These are phyloP conservation scores for Penelope pileata DNA, from an alignment of 2,113 vertebrate genomes.

Conservation along the genomic window DNA sequence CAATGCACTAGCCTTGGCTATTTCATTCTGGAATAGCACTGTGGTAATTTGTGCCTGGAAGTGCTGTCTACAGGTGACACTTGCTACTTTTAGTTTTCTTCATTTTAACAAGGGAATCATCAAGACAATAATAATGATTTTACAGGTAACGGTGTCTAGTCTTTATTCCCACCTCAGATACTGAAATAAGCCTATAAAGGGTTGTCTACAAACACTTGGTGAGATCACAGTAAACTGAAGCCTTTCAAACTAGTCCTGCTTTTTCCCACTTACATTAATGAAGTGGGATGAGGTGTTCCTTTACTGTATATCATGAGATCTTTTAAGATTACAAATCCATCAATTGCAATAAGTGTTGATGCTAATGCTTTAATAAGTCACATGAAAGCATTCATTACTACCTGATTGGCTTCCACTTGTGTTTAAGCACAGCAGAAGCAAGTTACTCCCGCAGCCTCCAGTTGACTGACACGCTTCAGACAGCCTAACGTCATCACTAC, in stretches of 20 bases:
- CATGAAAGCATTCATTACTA: not conserved
- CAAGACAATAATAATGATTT: not conserved
- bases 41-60: not conserved
- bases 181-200: not conserved
- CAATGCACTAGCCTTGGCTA: fast-evolving
- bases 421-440: not conserved
- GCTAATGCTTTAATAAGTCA: not conserved
- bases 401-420: not conserved
- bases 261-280: not conserved
- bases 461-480: not conserved
- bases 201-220: not conserved
- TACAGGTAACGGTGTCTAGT: not conserved
- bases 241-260: not conserved
- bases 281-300: not conserved
- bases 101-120: no score
- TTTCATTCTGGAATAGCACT: not conserved
- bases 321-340: not conserved
- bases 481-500: not conserved
- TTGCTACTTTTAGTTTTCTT: not conserved
- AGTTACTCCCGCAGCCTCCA: not conserved
- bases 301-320: not conserved
- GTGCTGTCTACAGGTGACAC: not conserved
- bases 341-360: not conserved
- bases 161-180: not conserved
- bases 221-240: not conserved